Percentiles rank a stretch among this genome's conserved stretches.
phyloP scores from a whole-genome alignment of 2,113 vertebrate genomes.

The Odontesthes bonariensis region DNA sequence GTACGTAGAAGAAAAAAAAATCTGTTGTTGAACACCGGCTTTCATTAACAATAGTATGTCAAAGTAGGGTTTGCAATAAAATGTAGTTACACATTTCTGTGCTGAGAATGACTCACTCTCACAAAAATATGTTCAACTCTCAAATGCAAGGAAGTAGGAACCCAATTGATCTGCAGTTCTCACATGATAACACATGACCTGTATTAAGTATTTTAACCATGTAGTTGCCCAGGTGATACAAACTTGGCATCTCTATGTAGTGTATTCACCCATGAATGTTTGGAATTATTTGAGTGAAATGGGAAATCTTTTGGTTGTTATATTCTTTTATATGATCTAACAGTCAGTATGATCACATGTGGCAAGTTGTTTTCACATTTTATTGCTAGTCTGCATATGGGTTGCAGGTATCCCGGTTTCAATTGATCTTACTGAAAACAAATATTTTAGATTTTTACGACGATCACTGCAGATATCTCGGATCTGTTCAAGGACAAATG shows the following conservation, averaged over 20 bases:
- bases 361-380: neutral
- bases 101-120: too few species aligned
- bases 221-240: neutral
- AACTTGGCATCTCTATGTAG: constrained; percentile 1
- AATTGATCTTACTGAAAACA: too few species aligned
- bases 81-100: too few species aligned
- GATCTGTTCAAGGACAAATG: neutral
- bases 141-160: constrained; percentile 1
- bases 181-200: constrained; percentile 75
- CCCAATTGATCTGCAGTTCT: constrained; percentile 16
- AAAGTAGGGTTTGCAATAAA: neutral
- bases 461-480: too few species aligned
- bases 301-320: neutral
- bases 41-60: neutral
- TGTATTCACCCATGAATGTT: neutral
- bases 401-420: too few species aligned
- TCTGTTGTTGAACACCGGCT: neutral
- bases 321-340: neutral
- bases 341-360: neutral
- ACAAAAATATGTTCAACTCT: neutral
- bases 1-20: constrained; percentile 35
- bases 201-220: constrained; percentile 41
- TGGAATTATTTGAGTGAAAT: neutral
- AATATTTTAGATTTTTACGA: too few species aligned
- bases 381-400: neutral